Percentiles rank a stretch among this genome's conserved stretches.
phyloP scores from a whole-genome alignment of 2,888 invertebrate genomes.

The Tipula helvola region DNA sequence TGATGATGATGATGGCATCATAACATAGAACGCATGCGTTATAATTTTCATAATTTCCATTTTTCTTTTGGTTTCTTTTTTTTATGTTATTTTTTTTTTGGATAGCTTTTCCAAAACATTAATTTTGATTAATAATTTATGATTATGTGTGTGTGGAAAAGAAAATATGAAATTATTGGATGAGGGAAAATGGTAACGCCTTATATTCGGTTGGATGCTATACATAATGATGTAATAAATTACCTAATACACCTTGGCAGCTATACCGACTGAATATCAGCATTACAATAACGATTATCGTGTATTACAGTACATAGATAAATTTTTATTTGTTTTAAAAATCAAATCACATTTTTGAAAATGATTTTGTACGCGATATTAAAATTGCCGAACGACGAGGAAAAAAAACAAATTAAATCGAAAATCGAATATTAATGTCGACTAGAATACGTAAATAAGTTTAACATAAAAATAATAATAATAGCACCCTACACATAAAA shows the following conservation, averaged over 20 bases:
- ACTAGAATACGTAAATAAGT: conserved; percentile 8
- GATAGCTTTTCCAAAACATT: not conserved
- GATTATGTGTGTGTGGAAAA: not conserved
- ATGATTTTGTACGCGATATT: not conserved
- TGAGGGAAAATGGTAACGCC: not conserved
- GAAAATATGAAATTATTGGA: not conserved
- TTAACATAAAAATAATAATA: conserved; percentile 1
- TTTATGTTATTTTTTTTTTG: not conserved
- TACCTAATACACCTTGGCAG: not conserved
- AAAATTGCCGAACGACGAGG: not conserved
- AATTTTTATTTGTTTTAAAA: not conserved
- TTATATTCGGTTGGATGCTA: not conserved
- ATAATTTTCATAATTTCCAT: not conserved
- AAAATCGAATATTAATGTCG: conserved; percentile 6
- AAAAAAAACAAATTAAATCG: conserved; percentile 5
- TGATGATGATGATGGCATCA: not conserved
- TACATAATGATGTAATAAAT: not conserved
- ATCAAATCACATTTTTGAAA: conserved; percentile 4
- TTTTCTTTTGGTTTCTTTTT: not conserved
- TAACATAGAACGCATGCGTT: not conserved
- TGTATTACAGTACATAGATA: not conserved
- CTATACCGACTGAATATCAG: not conserved
- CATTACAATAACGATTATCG: not conserved
- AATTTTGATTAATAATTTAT: not conserved
- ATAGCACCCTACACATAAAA: conserved; percentile 5